Evolutionary conservation across 1,140 invertebrate genomes (phyloP), one percentile per base, ranked within the genome.

Genomic region (Zaprionus vittiger): DNA sequence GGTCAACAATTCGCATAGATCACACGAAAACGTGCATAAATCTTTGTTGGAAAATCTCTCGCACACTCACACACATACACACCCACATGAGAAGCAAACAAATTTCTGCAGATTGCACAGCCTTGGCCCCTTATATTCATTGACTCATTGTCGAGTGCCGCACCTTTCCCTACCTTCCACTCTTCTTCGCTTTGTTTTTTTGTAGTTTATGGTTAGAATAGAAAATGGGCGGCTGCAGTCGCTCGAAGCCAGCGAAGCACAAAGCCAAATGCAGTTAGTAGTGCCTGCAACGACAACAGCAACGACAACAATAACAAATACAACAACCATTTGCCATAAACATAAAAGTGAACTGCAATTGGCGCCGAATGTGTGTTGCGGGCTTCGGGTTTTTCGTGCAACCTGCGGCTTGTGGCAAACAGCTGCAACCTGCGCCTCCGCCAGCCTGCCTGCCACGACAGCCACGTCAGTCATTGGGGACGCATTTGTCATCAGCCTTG

Each of bases 401-500:
- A 47, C 41, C 41, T 47, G 41, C 41, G 41, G n/a, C 41, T 47
- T 52, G 47, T 52, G 47, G 47, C 47, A 52, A 52, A 14, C 20
- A 52, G 47, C 47, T 54, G 57, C 57, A 41, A 66, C 71, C 49
- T 68, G n/a, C 41, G 17, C 9, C 17, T 22, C 12, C 22, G 15
- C 49, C n/a, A 26, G n/a, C 52, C n/a, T 44, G 41, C 41, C 41
- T 38, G 44, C 49, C 24, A 28, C 47, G 56, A 5, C 22, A 52
- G 41, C 44, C 72, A 64, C 54, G 59, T 72, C 66, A 76, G 41
- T 75, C 84, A 73, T 77, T 78, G 66, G 84, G 84, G 83, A 80
- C 70, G 73, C 77, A 86, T 86, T 86, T 87, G 83, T 86, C 83
- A 86, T 64, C 67, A 65, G 68, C 49, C 47, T 47, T 20, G 47